phyloP scores from a whole-genome alignment of 1,140 invertebrate genomes.

The Drosophila chauvacae region DNA sequence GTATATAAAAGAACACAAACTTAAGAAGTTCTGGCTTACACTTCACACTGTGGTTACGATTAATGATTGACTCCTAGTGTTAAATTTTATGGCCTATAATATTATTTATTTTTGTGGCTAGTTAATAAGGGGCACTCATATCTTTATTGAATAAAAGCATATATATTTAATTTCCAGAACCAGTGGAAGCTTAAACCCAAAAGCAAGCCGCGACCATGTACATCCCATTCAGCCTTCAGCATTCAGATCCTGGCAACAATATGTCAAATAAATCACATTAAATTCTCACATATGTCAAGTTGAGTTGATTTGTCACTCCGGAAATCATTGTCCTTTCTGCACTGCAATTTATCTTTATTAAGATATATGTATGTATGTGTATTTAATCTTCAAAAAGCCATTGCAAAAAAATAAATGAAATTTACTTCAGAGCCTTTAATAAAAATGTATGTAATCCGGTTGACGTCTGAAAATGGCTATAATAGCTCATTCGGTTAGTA shows the following conservation, averaged over 20 bases:
- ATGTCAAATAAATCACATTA: slow-evolving; percentile 12
- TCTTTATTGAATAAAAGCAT: background rate
- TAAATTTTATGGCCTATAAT: background rate
- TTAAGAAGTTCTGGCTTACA: too few species aligned
- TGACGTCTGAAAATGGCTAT: too few species aligned
- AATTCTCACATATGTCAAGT: background rate
- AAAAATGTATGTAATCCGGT: background rate
- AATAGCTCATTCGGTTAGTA: background rate
- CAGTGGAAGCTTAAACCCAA: background rate
- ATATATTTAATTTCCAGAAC: background rate
- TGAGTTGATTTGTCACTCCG: slow-evolving; percentile 19
- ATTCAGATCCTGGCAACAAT: background rate
- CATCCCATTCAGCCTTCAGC: background rate
- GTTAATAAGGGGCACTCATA: background rate
- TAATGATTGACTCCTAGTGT: too few species aligned
- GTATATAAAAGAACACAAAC: too few species aligned
- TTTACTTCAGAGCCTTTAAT: background rate
- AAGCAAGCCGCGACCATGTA: background rate
- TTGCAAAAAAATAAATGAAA: background rate
- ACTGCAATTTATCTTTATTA: slow-evolving; percentile 8
- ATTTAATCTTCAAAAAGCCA: background rate
- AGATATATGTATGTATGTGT: background rate
- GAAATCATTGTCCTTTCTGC: background rate
- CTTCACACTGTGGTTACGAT: too few species aligned
- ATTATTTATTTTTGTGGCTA: background rate